Conservation (phyloP, 2,113 vertebrate genomes). For the Dicentrarchus labrax region DNA sequence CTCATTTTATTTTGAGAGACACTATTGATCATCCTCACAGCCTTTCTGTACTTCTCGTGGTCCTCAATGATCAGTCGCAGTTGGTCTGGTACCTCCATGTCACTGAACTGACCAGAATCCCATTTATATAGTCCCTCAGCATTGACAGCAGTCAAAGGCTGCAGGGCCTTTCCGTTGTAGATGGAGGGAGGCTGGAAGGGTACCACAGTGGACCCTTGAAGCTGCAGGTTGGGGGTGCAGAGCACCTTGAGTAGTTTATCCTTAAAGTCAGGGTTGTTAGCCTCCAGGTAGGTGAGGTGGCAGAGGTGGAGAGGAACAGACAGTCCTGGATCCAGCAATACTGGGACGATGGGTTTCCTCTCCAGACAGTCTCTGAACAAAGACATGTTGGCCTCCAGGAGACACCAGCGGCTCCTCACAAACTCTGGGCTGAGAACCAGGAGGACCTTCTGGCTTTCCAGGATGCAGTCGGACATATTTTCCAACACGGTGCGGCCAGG, state of each 20-base stretch:
- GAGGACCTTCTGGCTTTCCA: constrained; percentile 80
- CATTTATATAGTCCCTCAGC: constrained; percentile 57
- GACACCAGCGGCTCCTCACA: constrained; percentile 80
- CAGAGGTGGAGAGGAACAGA: constrained; percentile 75
- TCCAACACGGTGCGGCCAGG: constrained; percentile 75
- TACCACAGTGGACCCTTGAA: constrained; percentile 60
- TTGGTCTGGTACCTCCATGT: constrained; percentile 71
- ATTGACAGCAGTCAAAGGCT: constrained; percentile 67
- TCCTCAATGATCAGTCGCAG: constrained; percentile 71
- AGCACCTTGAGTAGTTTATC: constrained; percentile 69
- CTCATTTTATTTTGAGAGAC: constrained; percentile 52
- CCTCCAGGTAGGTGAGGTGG: constrained; percentile 81
- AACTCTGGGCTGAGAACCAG: constrained; percentile 80
- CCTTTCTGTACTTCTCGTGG: constrained; percentile 61
- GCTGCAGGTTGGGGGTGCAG: constrained; percentile 55
- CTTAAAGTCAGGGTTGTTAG: constrained; percentile 56
- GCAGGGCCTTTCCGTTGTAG: constrained; percentile 77
- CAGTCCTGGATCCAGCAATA: constrained; percentile 74
- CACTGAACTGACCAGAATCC: constrained; percentile 72
- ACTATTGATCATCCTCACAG: constrained; percentile 66
- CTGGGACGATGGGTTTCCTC: constrained; percentile 73
- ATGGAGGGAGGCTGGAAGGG: constrained; percentile 63
- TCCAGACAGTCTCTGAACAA: constrained; percentile 77
- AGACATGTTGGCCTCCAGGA: constrained; percentile 79
- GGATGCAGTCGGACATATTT: constrained; percentile 80